Percentiles rank a stretch among this genome's conserved stretches.
These are phyloP conservation scores for Phragmatobia fuliginosa DNA, from an alignment of 2,888 invertebrate species.

Conservation along the genomic window DNA sequence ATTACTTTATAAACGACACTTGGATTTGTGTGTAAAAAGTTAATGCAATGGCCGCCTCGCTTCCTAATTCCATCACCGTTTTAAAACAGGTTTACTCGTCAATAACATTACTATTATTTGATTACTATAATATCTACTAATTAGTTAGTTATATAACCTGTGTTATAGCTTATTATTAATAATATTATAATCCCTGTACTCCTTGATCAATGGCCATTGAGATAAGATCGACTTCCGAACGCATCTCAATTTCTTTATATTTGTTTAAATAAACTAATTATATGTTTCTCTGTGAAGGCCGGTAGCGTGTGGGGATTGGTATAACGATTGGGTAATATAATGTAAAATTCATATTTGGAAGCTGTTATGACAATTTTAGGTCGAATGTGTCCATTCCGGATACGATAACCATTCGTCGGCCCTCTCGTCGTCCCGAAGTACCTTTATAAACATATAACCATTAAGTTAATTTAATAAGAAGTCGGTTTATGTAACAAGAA, in stretches of 20 bases:
- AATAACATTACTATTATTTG: conserved; percentile 47
- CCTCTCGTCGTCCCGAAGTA: conserved; percentile 15
- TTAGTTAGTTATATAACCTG: conserved; percentile 36
- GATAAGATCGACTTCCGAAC: conserved; percentile 65
- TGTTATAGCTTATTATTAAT: conserved; percentile 45
- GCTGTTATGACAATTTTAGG: conserved; percentile 54
- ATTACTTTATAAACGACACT: conserved; percentile 16
- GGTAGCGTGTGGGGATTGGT: conserved; percentile 53
- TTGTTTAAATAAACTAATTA: conserved; percentile 56
- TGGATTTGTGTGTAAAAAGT: conserved; percentile 27
- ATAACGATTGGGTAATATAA: conserved; percentile 43
- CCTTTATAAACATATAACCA: background rate
- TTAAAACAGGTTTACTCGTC: conserved; percentile 43
- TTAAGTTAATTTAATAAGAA: background rate
- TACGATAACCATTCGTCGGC: conserved; percentile 30
- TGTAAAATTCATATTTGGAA: conserved; percentile 48
- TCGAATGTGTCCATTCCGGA: conserved; percentile 44
- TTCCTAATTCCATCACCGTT: conserved; percentile 37
- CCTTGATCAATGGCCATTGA: conserved; percentile 64
- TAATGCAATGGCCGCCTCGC: conserved; percentile 31
- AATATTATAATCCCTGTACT: conserved; percentile 61
- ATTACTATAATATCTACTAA: conserved; percentile 39
- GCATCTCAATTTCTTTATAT: conserved; percentile 59
- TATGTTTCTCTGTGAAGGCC: conserved; percentile 53
- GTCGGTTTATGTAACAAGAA: background rate